A percentile compares a stretch with the other conserved stretches of the same genome.
phyloP scores from a whole-genome alignment of 2,888 invertebrate species.

The Macropis europaea region DNA sequence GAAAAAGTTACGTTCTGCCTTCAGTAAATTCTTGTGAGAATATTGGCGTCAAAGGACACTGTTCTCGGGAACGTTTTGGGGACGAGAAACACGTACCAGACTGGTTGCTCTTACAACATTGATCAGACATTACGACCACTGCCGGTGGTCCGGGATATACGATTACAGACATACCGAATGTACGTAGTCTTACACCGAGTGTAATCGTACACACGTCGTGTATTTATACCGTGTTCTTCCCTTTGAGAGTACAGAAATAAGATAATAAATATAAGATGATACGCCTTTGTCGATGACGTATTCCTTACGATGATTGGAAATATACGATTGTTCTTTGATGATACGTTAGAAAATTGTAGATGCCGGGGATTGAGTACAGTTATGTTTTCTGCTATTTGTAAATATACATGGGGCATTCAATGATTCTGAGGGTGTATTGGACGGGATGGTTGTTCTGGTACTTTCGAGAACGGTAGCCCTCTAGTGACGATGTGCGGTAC shows the following conservation, averaged over 20 bases:
- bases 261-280: background rate
- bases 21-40: background rate
- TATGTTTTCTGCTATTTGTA: too few relatives aligned
- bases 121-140: slow-evolving; percentile 60
- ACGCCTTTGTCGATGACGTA: background rate
- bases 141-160: slow-evolving; percentile 46
- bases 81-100: slow-evolving; percentile 56
- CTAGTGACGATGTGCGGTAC: too few relatives aligned
- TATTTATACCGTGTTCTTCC: slow-evolving; percentile 35
- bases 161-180: slow-evolving; percentile 49
- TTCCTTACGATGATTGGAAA: too few relatives aligned
- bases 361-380: too few relatives aligned
- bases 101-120: slow-evolving; percentile 64
- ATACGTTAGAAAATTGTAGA: too few relatives aligned
- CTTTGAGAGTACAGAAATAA: background rate
- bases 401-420: too few relatives aligned
- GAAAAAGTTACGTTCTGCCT: background rate
- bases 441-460: too few relatives aligned
- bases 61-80: slow-evolving; percentile 2
- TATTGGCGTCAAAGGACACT: background rate
- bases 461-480: too few relatives aligned
- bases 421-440: too few relatives aligned
- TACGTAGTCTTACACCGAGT: slow-evolving; percentile 33
- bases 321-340: too few relatives aligned
- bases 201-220: slow-evolving; percentile 27